phyloP scores from a whole-genome alignment of 2,888 invertebrate genomes.

The Nephrotoma appendiculata region DNA sequence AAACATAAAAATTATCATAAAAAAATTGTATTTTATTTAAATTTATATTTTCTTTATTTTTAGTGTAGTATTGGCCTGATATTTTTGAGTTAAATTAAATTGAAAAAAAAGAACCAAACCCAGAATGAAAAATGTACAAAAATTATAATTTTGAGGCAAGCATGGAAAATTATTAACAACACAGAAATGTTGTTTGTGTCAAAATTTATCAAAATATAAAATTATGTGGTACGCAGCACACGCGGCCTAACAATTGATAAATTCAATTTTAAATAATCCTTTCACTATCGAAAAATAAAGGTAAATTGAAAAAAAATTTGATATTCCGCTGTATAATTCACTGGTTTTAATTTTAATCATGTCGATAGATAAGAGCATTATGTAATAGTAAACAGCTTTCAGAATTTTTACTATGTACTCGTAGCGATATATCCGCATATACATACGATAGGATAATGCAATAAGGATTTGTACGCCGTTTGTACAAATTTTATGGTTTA shows the following conservation, averaged over 20 bases:
- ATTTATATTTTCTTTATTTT: background rate
- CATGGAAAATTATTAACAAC: background rate
- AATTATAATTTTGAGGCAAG: background rate
- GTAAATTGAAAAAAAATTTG: background rate
- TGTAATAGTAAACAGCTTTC: too few species aligned
- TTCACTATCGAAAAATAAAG: background rate
- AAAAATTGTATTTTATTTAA: background rate
- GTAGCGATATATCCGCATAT: too few species aligned
- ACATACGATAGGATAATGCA: too few species aligned
- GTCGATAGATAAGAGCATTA: background rate
- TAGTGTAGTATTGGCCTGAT: background rate
- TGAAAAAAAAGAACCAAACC: background rate
- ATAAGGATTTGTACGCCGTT: background rate
- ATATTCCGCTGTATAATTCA: too few species aligned
- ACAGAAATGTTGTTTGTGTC: background rate
- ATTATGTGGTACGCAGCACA: background rate
- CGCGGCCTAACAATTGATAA: background rate
- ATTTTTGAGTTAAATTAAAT: background rate
- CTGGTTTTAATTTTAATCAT: background rate
- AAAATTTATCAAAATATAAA: background rate
- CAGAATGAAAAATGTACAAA: background rate
- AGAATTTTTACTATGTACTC: too few species aligned
- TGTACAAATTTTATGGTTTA: background rate
- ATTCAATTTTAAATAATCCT: background rate
- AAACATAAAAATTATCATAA: background rate